These are phyloP conservation scores for Xyrauchen texanus DNA, from an alignment of 2,113 vertebrate genomes.

Conservation along the genomic window DNA sequence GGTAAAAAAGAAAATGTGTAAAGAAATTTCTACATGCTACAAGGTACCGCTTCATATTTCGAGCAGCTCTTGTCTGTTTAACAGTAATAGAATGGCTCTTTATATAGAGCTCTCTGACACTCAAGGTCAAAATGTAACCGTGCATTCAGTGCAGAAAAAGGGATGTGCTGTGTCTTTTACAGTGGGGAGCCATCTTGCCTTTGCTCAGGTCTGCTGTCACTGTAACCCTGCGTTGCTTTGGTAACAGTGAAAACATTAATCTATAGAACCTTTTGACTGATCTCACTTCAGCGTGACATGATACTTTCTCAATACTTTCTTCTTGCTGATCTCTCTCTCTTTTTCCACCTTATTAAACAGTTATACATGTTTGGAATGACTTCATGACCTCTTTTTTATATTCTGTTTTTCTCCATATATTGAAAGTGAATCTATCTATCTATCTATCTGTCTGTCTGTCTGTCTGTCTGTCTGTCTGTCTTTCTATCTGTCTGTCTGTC, in stretches of 20 bases:
- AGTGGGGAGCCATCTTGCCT: slow-evolving; percentile 11
- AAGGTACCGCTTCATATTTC: too few species aligned
- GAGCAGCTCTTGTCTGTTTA: too few species aligned
- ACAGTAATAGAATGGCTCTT: slow-evolving; percentile 34
- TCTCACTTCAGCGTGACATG: neutral
- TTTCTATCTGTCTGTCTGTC: too few species aligned
- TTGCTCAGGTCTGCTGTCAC: neutral
- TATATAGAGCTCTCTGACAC: neutral
- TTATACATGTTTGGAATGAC: too few species aligned
- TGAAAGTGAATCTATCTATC: too few species aligned
- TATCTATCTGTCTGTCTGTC: too few species aligned
- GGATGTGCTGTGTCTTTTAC: slow-evolving; percentile 5
- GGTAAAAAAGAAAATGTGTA: too few species aligned
- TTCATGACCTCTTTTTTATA: too few species aligned
- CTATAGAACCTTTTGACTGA: slow-evolving; percentile 70
- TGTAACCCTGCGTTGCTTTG: slow-evolving; percentile 41
- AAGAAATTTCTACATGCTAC: too few species aligned
- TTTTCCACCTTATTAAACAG: too few species aligned
- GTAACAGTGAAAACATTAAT: slow-evolving; percentile 37
- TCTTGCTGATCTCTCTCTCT: slow-evolving; percentile 37
- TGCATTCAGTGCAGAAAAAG: neutral
- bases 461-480: too few species aligned
- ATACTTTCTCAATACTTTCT: neutral
- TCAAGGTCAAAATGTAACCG: slow-evolving; percentile 11
- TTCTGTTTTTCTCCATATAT: too few species aligned